Base-by-base conservation (phyloP, 1,140 invertebrate genomes). In the Holotrichia oblita region DNA sequence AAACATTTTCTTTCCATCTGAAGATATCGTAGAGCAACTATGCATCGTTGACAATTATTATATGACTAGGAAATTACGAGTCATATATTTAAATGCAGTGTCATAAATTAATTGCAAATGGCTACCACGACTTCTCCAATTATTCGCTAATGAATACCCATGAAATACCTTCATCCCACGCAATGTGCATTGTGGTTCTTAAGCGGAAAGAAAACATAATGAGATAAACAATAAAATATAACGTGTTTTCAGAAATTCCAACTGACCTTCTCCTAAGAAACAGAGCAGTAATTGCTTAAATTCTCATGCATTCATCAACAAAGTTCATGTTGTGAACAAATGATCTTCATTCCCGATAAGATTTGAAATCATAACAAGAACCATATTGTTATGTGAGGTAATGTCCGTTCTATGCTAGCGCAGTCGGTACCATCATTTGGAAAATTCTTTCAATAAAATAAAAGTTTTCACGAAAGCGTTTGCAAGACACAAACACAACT, bases 271-370 rank as follows among this genome's bases (percentile, higher is more conserved):
- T 69, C 61, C 61, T 69, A 27, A 27, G 61, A 69, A 69, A 24
- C 7, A 17, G 9, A 69, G 22, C 22, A 22, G 61, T 69, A 69
- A 69, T 69, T 69, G 61, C 61, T 69, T 69, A 69, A 69, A 69
- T 69, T 69, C 61, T 69, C 61, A 69, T 69, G 61, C 61, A 69
- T 69, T 69, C 27, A 22, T 69, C 61, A 69, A 69, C 61, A 9
- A 27, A 34, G 22, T 12, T 20, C 10, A 69, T 27, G 17, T 69
- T 20, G 61, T 27, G 7, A 69, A 20, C 61, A 20, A 69, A 69
- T 69, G 61, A 69, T 69, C 61, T 34, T 34, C 22, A 14, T 69
- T 34, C 22, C 22, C 22, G 61, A 69, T 69, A 69, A 69, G 61
- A 27, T 69, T 69, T 69, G 24, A 69, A 69, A 69, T 69, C 61